These are phyloP conservation scores for Pomatorhinus ruficollis DNA, from an alignment of 2,113 vertebrate genomes.

Conservation along the genomic window DNA sequence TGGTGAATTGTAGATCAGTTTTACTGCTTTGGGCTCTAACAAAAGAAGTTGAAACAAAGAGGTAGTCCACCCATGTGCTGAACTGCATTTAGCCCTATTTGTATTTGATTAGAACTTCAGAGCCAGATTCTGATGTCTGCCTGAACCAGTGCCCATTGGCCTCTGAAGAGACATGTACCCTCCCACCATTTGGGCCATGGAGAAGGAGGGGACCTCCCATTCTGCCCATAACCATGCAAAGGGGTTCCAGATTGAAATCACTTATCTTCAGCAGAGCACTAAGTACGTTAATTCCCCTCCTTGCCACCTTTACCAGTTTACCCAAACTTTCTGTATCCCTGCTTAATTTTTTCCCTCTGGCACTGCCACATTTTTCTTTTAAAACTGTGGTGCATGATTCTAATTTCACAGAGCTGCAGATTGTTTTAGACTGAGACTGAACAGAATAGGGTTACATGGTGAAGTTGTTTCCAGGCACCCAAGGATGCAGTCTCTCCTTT, in stretches of 20 bases:
- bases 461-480: neutral
- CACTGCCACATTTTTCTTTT: neutral
- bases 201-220: neutral
- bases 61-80: accelerated
- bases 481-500: neutral
- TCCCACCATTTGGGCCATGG: neutral
- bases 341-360: neutral
- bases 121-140: neutral
- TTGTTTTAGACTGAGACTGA: neutral
- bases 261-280: neutral
- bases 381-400: neutral
- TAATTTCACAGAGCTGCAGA: neutral
- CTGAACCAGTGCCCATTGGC: neutral
- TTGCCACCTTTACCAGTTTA: neutral
- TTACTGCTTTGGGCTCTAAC: neutral
- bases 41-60: neutral
- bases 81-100: neutral
- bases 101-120: neutral
- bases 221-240: neutral
- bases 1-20: neutral
- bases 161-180: neutral
- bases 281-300: neutral
- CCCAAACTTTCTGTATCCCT: neutral
- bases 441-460: neutral
- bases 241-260: neutral